A percentile compares a stretch with the other conserved stretches of the same genome.
phyloP scores from a whole-genome alignment of 2,888 invertebrate genomes.

The Therioaphis trifolii region DNA sequence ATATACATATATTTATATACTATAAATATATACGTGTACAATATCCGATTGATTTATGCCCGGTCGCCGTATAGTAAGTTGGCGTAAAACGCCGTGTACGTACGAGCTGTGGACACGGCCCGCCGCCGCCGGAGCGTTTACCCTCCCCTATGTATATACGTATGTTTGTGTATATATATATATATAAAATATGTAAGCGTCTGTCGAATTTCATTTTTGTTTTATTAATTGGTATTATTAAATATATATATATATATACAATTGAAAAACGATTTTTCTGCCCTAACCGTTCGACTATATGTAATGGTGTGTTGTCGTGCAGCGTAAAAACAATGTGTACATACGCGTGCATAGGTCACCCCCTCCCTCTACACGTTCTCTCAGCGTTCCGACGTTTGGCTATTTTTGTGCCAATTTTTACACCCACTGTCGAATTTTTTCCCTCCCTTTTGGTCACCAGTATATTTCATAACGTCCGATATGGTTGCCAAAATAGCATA shows the following conservation, averaged over 20 bases:
- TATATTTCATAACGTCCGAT: neutral
- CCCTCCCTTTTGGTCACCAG: neutral
- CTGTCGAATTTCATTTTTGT: constrained; percentile 5
- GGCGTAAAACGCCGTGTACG: neutral
- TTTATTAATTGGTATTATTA: too few relatives aligned
- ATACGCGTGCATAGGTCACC: neutral
- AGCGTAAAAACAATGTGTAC: constrained; percentile 17
- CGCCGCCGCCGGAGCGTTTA: neutral
- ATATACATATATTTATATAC: neutral
- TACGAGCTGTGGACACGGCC: too few relatives aligned
- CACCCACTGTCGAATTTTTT: constrained; percentile 52
- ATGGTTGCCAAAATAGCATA: too few relatives aligned
- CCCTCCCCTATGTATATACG: constrained; percentile 21
- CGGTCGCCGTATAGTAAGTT: constrained; percentile 29
- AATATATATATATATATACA: too few relatives aligned
- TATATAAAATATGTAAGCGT: neutral
- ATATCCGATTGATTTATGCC: constrained; percentile 42
- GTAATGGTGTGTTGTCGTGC: neutral
- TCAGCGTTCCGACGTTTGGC: neutral
- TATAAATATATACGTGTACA: constrained; percentile 23
- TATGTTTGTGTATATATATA: neutral
- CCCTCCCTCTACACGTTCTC: too few relatives aligned
- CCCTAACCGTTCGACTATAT: too few relatives aligned
- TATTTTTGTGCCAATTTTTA: constrained; percentile 52
- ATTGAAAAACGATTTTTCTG: too few relatives aligned